A percentile compares a stretch with the other conserved stretches of the same genome.
Conservation (phyloP, 2,113 vertebrate species). For the Zosterops hypoxanthus region DNA sequence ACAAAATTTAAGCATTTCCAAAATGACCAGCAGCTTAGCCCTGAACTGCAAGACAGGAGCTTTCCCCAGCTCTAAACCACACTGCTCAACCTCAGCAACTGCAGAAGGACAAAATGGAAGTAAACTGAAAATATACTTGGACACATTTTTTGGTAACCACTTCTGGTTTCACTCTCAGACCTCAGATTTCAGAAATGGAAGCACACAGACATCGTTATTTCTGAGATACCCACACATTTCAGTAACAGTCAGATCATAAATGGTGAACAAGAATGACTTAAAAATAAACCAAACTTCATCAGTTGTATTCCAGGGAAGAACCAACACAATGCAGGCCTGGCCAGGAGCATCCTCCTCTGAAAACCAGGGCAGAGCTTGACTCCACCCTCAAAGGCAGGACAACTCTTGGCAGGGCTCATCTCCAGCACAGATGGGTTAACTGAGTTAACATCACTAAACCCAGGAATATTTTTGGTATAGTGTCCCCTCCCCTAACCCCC, state of each 20-base stretch:
- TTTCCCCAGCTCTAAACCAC: not conserved
- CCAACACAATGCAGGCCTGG: not conserved
- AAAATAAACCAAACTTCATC: not conserved
- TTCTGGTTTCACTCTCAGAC: not conserved
- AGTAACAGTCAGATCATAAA: not conserved
- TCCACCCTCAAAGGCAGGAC: not conserved
- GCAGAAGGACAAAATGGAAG: not conserved
- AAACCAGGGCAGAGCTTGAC: not conserved
- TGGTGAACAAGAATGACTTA: not conserved
- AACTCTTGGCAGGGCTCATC: not conserved
- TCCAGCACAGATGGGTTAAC: not conserved
- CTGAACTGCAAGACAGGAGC: not conserved
- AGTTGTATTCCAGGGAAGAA: not conserved
- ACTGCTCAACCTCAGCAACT: not conserved
- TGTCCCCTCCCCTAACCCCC: not conserved
- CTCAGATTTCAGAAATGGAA: not conserved
- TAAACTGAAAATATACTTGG: slow-evolving; percentile 36
- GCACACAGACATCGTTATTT: not conserved
- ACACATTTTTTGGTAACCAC: not conserved
- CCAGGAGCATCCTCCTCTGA: not conserved
- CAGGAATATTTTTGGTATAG: not conserved
- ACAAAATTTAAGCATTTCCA: not conserved
- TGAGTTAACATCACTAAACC: not conserved
- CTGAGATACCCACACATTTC: not conserved
- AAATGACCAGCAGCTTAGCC: not conserved